phyloP scores from a whole-genome alignment of 2,888 invertebrate genomes.

The Tenthredo amoena region DNA sequence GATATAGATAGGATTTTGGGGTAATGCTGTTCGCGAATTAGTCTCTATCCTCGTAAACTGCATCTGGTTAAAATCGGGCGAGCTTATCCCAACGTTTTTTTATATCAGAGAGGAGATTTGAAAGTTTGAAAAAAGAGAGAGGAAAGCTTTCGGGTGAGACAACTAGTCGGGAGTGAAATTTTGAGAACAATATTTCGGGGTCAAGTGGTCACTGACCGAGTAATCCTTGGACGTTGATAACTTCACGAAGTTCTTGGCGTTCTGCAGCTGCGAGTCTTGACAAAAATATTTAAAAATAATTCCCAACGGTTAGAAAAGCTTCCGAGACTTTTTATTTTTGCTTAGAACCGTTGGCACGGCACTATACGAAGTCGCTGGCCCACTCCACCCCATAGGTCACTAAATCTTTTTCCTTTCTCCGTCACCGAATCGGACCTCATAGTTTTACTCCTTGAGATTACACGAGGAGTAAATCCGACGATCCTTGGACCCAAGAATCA shows the following conservation, averaged over 20 bases:
- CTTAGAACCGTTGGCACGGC: neutral
- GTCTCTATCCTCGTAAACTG: neutral
- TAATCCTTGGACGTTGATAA: conserved; percentile 54
- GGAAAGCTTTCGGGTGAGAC: neutral
- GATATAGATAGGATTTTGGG: neutral
- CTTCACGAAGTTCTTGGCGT: neutral
- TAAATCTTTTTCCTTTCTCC: conserved; percentile 1
- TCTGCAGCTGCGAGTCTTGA: neutral
- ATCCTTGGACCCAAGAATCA: neutral
- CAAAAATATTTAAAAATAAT: conserved; percentile 65
- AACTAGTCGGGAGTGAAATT: neutral
- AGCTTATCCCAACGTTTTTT: neutral
- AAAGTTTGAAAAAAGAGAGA: neutral
- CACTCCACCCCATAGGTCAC: neutral
- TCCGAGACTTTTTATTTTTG: neutral
- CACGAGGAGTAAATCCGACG: neutral
- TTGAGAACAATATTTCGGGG: conserved; percentile 56
- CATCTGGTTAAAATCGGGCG: neutral
- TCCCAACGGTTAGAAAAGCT: neutral
- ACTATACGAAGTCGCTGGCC: neutral
- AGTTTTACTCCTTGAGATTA: conserved; percentile 16
- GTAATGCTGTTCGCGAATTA: conserved; percentile 36
- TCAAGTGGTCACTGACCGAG: conserved; percentile 67
- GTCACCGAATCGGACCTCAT: neutral
- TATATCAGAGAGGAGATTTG: neutral